Conservation (phyloP, 2,797 vertebrate genomes). For the Margarornis squamiger region DNA sequence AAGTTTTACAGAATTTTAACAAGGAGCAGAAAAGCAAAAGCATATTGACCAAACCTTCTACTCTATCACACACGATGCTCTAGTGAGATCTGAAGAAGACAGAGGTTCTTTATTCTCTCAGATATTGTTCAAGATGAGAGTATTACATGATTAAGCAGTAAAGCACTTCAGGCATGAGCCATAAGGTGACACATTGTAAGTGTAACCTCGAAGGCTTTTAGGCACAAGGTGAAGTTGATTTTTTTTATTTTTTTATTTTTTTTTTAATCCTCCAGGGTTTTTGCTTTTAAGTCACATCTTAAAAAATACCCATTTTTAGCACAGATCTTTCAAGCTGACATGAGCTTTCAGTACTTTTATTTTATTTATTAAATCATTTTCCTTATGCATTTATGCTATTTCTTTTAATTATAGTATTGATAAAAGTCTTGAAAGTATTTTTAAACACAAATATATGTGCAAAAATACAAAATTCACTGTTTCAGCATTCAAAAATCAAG, state of each 20-base stretch:
- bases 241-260: neutral
- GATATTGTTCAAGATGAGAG: neutral
- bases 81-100: neutral
- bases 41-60: neutral
- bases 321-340: neutral
- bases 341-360: neutral
- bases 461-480: neutral
- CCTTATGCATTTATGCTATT: neutral
- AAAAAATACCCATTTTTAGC: neutral
- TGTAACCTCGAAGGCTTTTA: neutral
- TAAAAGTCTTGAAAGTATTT: neutral
- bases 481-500: neutral
- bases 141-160: conserved; percentile 30
- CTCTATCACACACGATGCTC: neutral
- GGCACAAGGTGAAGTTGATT: neutral
- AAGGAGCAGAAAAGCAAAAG: neutral
- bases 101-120: neutral
- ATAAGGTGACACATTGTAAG: conserved; percentile 32
- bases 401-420: neutral
- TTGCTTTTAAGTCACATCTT: conserved; percentile 1
- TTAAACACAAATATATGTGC: neutral
- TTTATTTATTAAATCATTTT: neutral
- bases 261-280: neutral
- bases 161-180: conserved; percentile 23
- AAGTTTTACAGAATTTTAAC: conserved; percentile 40